These are phyloP conservation scores for Macrotrachela quadricornifera DNA, from an alignment of 1,140 invertebrate genomes.

Conservation along the genomic window DNA sequence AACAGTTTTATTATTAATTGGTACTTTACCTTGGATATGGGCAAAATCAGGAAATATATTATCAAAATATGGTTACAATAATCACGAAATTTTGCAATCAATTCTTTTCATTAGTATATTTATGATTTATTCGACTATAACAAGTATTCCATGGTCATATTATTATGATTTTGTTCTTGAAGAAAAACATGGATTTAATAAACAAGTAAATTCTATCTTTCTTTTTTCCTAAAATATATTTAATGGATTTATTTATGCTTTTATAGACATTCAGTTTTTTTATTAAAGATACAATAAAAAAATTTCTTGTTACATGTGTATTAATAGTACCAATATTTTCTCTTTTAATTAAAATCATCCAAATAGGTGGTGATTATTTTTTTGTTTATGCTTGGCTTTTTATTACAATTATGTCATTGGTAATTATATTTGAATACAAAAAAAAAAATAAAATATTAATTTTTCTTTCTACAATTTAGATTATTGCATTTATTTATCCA, in stretches of 20 bases:
- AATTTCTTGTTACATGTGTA: slow-evolving; percentile 51
- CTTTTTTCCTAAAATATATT: not conserved
- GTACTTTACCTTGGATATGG: no score
- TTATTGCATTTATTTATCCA: slow-evolving; percentile 48
- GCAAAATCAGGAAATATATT: no score
- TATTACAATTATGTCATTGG: not conserved
- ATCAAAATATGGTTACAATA: no score
- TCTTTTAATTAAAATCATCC: slow-evolving; percentile 62
- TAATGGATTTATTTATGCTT: slow-evolving; percentile 6
- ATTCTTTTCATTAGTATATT: no score
- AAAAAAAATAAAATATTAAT: not conserved
- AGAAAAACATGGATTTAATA: slow-evolving; percentile 92
- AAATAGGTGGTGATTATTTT: slow-evolving; percentile 57
- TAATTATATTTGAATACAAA: not conserved
- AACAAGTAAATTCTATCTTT: slow-evolving; percentile 39
- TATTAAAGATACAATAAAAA: slow-evolving; percentile 75
- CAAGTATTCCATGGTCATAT: slow-evolving; percentile 58
- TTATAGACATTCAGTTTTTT: slow-evolving; percentile 65
- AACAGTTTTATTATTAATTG: no score
- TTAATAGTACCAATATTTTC: slow-evolving; percentile 57
- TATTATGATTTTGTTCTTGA: slow-evolving; percentile 87
- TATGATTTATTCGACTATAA: no score
- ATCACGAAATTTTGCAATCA: no score
- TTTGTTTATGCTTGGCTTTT: slow-evolving; percentile 86
- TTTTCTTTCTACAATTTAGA: slow-evolving; percentile 6